phyloP scores from a whole-genome alignment of 2,113 vertebrate species.

The Phrynocephalus versicolor region DNA sequence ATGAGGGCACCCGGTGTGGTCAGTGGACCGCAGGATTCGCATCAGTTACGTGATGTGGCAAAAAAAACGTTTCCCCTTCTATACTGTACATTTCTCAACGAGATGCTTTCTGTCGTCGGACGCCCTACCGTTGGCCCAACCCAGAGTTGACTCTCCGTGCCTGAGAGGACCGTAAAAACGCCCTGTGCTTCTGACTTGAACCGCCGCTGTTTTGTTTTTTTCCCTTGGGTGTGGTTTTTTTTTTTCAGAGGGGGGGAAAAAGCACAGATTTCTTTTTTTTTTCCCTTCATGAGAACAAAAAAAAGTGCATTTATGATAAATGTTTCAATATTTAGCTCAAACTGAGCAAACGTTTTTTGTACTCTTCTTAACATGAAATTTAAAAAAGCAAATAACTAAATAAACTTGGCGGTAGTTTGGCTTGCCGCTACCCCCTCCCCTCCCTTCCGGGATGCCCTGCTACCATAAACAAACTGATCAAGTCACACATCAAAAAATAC shows the following conservation, averaged over 20 bases:
- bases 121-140: conserved; percentile 64
- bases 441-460: conserved; percentile 58
- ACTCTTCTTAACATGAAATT: conserved; percentile 69
- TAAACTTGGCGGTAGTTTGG: conserved; percentile 48
- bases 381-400: conserved; percentile 5
- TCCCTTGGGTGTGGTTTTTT: too few relatives aligned
- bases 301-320: conserved; percentile 84
- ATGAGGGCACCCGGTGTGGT: conserved; percentile 2
- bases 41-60: not conserved
- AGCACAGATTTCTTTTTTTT: conserved; percentile 63
- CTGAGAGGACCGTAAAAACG: conserved; percentile 56
- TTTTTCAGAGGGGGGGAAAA: conserved; percentile 40
- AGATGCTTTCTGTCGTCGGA: conserved; percentile 39
- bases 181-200: conserved; percentile 55
- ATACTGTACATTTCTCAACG: conserved; percentile 34
- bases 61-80: conserved; percentile 31
- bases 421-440: not conserved
- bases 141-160: conserved; percentile 68
- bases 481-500: conserved; percentile 52
- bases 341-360: conserved; percentile 79
- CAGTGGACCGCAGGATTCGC: not conserved
- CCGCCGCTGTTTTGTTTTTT: conserved; percentile 22
- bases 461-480: conserved; percentile 50
- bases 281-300: conserved; percentile 66
- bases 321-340: conserved; percentile 85